A percentile compares a stretch with the other conserved stretches of the same genome.
Conservation (phyloP, 2,888 invertebrate species). For the Tiliacea aurago region DNA sequence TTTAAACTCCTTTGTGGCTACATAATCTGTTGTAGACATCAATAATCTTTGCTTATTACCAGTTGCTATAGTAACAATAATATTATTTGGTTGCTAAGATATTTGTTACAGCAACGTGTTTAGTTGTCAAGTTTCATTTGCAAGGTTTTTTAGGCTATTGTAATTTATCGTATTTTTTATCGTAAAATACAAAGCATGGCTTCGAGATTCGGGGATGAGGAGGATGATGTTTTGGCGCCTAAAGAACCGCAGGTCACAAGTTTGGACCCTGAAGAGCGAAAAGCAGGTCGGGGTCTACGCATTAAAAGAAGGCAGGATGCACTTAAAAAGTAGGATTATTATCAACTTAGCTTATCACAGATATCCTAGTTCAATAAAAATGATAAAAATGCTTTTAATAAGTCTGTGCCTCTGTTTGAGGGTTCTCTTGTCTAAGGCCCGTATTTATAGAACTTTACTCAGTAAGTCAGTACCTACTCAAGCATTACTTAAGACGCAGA, state of each 20-base stretch:
- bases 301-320: constrained; percentile 92
- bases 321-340: constrained; percentile 85
- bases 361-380: neutral
- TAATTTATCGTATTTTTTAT: constrained; percentile 25
- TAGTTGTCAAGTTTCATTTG: constrained; percentile 23
- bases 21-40: neutral
- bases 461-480: no score
- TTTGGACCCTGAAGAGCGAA: constrained; percentile 92
- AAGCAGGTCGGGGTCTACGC: constrained; percentile 92
- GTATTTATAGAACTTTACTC: no score
- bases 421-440: neutral
- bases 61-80: constrained; percentile 39
- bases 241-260: constrained; percentile 92
- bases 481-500: no score
- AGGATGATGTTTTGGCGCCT: constrained; percentile 85
- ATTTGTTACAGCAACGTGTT: constrained; percentile 36
- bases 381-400: neutral
- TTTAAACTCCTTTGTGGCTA: neutral
- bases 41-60: constrained; percentile 5
- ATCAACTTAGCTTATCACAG: neutral
- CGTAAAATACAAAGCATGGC: constrained; percentile 68
- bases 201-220: constrained; percentile 79
- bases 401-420: neutral
- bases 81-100: constrained; percentile 5
- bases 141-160: constrained; percentile 18